Conservation (phyloP, 1,140 invertebrate genomes). For the Platyura marginata region DNA sequence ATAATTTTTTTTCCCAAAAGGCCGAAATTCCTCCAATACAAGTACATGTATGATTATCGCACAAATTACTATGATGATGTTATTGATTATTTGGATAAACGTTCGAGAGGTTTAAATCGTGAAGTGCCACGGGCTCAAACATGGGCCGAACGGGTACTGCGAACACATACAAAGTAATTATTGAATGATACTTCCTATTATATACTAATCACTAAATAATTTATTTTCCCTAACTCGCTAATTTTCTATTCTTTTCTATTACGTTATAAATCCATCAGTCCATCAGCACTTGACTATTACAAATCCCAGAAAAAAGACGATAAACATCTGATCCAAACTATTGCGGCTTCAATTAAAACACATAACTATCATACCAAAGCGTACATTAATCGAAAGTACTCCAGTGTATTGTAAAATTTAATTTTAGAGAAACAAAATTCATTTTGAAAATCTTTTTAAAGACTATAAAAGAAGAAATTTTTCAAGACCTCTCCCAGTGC, state of each 20-base stretch:
- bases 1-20: conserved; percentile 26
- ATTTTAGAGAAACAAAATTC: too few species aligned
- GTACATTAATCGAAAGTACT: conserved; percentile 40
- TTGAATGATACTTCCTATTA: neutral
- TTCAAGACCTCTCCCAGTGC: too few species aligned
- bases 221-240: too few species aligned
- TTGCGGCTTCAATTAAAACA: conserved; percentile 33
- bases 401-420: too few species aligned
- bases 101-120: conserved; percentile 41
- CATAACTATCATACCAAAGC: conserved; percentile 39
- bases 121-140: conserved; percentile 57
- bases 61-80: conserved; percentile 70
- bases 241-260: neutral
- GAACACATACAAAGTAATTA: conserved; percentile 25
- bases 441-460: too few species aligned
- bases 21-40: conserved; percentile 58
- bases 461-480: too few species aligned
- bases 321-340: conserved; percentile 28
- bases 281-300: conserved; percentile 14
- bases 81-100: conserved; percentile 59
- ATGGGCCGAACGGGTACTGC: conserved; percentile 59
- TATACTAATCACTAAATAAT: neutral
- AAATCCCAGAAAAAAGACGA: conserved; percentile 21
- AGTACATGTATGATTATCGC: conserved; percentile 63
- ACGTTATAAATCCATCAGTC: conserved; percentile 6